Conservation (phyloP, 2,113 vertebrate genomes). For the Platycercus adscitus region DNA sequence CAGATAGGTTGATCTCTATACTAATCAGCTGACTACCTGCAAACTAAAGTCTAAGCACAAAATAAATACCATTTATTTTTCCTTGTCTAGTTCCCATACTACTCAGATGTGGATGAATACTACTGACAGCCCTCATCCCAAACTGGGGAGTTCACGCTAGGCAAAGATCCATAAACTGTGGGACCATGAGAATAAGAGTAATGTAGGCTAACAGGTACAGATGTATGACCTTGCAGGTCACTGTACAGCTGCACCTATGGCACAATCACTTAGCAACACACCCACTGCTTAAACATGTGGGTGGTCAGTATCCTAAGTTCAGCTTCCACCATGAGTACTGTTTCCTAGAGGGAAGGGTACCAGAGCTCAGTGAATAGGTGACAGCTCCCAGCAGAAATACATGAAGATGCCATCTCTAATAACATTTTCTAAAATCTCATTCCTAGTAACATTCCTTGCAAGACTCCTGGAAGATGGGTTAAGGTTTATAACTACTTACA, state of each 20-base stretch:
- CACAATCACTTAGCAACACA: not conserved
- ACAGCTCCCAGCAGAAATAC: not conserved
- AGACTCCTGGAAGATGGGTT: not conserved
- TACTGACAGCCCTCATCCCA: not conserved
- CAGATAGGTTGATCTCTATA: not conserved
- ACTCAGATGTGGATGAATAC: not conserved
- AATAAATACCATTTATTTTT: not conserved
- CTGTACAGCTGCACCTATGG: not conserved
- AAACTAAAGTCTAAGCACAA: not conserved
- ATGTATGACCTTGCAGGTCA: not conserved
- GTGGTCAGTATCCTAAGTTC: not conserved
- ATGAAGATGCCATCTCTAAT: not conserved
- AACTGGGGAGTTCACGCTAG: too few relatives aligned
- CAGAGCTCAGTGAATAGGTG: accelerated
- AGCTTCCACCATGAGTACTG: not conserved
- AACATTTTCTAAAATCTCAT: not conserved
- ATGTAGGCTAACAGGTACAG: not conserved
- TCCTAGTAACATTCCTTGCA: not conserved
- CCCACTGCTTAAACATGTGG: accelerated
- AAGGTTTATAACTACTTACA: not conserved
- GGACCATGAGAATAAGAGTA: not conserved
- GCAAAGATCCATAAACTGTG: not conserved
- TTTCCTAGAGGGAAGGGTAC: not conserved
- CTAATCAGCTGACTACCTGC: not conserved
- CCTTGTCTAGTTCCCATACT: not conserved